These are phyloP conservation scores for Chunga burmeisteri DNA, from an alignment of 2,113 vertebrate species.

Conservation along the genomic window DNA sequence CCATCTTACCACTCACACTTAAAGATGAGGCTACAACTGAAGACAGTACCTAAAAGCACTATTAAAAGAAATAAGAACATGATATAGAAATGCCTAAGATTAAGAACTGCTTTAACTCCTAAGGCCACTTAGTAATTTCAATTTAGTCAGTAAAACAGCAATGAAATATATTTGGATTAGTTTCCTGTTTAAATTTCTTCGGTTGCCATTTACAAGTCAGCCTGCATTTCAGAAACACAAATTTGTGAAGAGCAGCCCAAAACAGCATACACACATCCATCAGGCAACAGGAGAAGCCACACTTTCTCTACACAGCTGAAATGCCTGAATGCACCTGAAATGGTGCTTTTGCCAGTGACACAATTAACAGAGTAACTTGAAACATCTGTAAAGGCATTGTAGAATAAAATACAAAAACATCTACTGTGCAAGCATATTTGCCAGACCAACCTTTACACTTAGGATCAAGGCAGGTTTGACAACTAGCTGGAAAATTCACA, in stretches of 20 bases:
- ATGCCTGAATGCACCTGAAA: neutral
- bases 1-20: neutral
- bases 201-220: neutral
- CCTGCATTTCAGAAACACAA: neutral
- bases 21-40: neutral
- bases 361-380: neutral
- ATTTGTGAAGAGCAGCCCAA: neutral
- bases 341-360: neutral
- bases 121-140: neutral
- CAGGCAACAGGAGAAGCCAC: neutral
- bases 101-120: neutral
- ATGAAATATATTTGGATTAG: neutral
- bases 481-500: neutral
- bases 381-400: neutral
- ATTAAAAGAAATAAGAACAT: neutral
- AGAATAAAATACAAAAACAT: neutral
- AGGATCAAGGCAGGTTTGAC: neutral
- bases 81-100: too few relatives aligned
- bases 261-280: neutral
- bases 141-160: neutral
- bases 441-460: neutral
- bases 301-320: neutral
- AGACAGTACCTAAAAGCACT: neutral
- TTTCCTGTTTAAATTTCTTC: neutral
- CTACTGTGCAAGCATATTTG: neutral